These are phyloP conservation scores for Gerris lacustris DNA, from an alignment of 2,888 invertebrate genomes.

Conservation along the genomic window DNA sequence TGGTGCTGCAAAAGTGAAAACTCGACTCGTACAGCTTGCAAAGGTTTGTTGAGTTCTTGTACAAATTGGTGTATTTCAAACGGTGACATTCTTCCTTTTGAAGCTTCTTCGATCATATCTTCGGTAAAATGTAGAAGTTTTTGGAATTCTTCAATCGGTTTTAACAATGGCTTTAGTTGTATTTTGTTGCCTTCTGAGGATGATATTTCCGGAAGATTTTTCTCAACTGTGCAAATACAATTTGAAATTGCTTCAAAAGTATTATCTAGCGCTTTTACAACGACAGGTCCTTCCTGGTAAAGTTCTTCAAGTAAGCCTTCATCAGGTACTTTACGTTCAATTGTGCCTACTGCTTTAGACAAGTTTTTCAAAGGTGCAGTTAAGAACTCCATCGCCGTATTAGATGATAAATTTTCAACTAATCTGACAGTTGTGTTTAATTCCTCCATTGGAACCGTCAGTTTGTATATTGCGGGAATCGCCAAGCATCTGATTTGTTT, in stretches of 20 bases:
- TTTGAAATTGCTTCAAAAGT: slow-evolving; percentile 28
- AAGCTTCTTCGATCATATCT: slow-evolving; percentile 19
- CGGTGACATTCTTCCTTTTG: slow-evolving; percentile 20
- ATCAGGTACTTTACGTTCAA: slow-evolving; percentile 24
- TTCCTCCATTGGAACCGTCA: slow-evolving; percentile 29
- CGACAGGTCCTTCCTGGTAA: slow-evolving; percentile 24
- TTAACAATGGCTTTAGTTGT: slow-evolving; percentile 19
- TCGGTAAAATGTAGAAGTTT: slow-evolving; percentile 23
- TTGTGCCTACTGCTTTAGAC: slow-evolving; percentile 23
- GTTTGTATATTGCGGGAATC: slow-evolving; percentile 27
- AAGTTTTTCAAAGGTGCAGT: slow-evolving; percentile 28
- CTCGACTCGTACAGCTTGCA: slow-evolving; percentile 30
- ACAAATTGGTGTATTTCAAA: slow-evolving; percentile 23
- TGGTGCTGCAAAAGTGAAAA: slow-evolving; percentile 30
- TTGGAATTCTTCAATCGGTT: slow-evolving; percentile 28
- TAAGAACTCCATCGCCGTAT: slow-evolving; percentile 30
- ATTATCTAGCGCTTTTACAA: slow-evolving; percentile 27
- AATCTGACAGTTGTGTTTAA: slow-evolving; percentile 30
- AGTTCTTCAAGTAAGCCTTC: slow-evolving; percentile 28
- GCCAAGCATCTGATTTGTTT: slow-evolving; percentile 25
- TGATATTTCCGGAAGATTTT: slow-evolving; percentile 20
- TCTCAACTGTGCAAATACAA: slow-evolving; percentile 27
- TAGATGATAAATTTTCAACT: slow-evolving; percentile 29
- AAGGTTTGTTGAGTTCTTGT: slow-evolving; percentile 29
- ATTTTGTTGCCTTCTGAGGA: background rate